phyloP scores from a whole-genome alignment of 2,888 invertebrate genomes.

The Cryptocephalus primarius region DNA sequence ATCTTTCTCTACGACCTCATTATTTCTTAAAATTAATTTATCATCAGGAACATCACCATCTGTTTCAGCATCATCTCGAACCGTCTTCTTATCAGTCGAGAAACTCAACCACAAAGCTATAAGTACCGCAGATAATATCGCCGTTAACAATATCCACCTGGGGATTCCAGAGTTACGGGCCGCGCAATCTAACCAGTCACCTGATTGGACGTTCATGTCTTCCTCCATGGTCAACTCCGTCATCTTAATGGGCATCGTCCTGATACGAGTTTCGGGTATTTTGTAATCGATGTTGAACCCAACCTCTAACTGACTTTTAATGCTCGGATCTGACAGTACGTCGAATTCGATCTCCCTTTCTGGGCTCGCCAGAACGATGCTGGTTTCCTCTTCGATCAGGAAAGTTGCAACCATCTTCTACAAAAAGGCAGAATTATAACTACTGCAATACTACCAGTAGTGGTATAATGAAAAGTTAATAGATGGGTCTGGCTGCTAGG shows the following conservation, averaged over 20 bases:
- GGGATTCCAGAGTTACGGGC: conserved; percentile 41
- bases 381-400: conserved; percentile 16
- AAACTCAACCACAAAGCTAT: conserved; percentile 41
- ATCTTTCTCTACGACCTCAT: conserved; percentile 12
- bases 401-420: conserved; percentile 14
- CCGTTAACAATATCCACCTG: conserved; percentile 34
- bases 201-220: conserved; percentile 11
- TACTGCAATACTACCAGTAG: too few species aligned
- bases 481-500: too few species aligned
- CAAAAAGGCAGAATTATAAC: too few species aligned
- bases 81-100: conserved; percentile 22
- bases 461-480: background rate
- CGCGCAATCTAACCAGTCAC: conserved; percentile 34
- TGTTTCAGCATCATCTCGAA: conserved; percentile 9
- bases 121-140: conserved; percentile 37
- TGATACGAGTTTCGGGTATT: conserved; percentile 32
- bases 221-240: conserved; percentile 9
- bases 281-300: conserved; percentile 30
- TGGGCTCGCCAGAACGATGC: conserved; percentile 23
- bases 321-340: conserved; percentile 29
- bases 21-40: conserved; percentile 14
- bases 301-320: conserved; percentile 28
- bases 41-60: conserved; percentile 15
- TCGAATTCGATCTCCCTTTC: conserved; percentile 28
- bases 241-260: conserved; percentile 31